phyloP scores from a whole-genome alignment of 92 coral and sea anemone genomes.

The Siderastrea radians region DNA sequence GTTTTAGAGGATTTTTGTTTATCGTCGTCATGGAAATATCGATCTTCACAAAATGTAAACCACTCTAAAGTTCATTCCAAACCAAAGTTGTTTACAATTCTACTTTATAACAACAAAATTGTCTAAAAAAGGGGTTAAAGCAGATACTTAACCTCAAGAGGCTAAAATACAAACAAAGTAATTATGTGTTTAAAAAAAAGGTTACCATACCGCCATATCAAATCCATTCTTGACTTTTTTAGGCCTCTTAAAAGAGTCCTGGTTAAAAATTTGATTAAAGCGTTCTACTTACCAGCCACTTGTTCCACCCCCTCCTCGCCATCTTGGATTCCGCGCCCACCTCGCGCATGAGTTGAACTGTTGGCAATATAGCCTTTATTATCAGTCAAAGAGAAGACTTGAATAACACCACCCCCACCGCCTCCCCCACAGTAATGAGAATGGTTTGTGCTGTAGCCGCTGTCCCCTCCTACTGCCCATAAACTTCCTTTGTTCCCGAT shows the following conservation, averaged over 20 bases:
- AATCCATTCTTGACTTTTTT: not conserved
- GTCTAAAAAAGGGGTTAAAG: too few relatives aligned
- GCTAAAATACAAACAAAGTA: too few relatives aligned
- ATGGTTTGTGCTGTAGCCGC: conserved; percentile 65
- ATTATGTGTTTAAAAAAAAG: not conserved
- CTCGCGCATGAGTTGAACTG: conserved; percentile 10
- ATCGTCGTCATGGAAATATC: too few relatives aligned
- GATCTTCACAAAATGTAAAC: too few relatives aligned
- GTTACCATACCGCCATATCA: too few relatives aligned
- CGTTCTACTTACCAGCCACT: conserved; percentile 58
- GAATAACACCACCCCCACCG: conserved; percentile 86
- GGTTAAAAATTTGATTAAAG: too few relatives aligned
- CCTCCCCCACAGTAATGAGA: conserved; percentile 69
- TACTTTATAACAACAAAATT: too few relatives aligned
- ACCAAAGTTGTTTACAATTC: too few relatives aligned
- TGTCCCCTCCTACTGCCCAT: conserved; percentile 67
- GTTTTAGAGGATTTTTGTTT: too few relatives aligned
- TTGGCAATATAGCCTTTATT: not conserved
- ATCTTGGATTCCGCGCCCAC: conserved; percentile 58
- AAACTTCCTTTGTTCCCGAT: conserved; percentile 10
- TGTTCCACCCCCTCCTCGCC: conserved; percentile 64
- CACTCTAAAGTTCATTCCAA: too few relatives aligned
- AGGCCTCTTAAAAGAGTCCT: not conserved
- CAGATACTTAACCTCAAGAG: too few relatives aligned
- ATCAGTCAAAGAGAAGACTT: conserved; percentile 57